These are phyloP conservation scores for Chloroclystis v-ata DNA, from an alignment of 2,888 invertebrate genomes.

Conservation along the genomic window DNA sequence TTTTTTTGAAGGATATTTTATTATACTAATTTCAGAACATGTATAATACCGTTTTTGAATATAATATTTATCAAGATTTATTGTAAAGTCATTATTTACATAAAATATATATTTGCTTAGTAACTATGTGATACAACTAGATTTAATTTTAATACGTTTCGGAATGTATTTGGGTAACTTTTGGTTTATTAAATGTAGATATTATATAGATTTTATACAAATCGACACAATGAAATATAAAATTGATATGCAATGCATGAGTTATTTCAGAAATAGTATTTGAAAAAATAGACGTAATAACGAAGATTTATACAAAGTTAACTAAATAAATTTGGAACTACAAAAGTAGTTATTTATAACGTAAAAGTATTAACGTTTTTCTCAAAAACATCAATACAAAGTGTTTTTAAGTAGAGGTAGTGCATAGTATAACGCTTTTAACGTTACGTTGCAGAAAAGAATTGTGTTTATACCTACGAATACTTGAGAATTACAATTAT, in stretches of 20 bases:
- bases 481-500: slow-evolving; percentile 11
- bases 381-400: slow-evolving; percentile 17
- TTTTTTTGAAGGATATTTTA: no score
- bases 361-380: slow-evolving; percentile 11
- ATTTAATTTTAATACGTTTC: background rate
- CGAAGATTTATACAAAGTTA: no score
- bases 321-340: no score
- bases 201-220: background rate
- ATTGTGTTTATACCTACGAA: slow-evolving; percentile 32
- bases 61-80: no score
- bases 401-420: slow-evolving; percentile 4
- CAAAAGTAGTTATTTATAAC: no score
- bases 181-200: background rate
- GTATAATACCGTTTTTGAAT: no score
- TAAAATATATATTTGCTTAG: no score
- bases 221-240: background rate
- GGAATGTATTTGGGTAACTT: background rate
- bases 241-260: background rate
- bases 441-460: slow-evolving; percentile 25
- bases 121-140: no score
- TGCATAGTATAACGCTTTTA: background rate
- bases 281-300: background rate
- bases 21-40: no score
- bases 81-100: no score
- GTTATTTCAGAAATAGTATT: background rate